phyloP scores from a whole-genome alignment of 2,797 vertebrate genomes.

The Tragopan temminckii region DNA sequence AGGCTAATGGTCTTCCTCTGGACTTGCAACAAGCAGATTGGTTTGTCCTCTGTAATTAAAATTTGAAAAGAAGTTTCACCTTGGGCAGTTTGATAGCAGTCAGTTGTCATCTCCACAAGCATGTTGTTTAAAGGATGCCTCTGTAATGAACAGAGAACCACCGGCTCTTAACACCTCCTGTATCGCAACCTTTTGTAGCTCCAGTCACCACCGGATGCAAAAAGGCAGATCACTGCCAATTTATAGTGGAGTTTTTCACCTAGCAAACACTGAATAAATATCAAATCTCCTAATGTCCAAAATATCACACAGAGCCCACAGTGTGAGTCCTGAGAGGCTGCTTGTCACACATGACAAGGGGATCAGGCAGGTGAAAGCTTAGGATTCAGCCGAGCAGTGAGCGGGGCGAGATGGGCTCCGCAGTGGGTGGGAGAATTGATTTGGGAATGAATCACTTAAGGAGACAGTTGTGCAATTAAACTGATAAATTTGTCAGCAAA shows the following conservation, averaged over 20 bases:
- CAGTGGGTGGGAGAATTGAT: conserved; percentile 20
- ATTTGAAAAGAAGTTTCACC: conserved; percentile 20
- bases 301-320: neutral
- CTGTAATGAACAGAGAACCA: neutral
- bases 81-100: neutral
- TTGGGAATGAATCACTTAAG: conserved; percentile 54
- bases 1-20: neutral
- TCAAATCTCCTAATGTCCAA: neutral
- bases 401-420: neutral
- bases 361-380: conserved; percentile 37
- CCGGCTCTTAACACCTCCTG: neutral
- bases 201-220: neutral
- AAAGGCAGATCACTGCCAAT: rapidly evolving
- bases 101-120: neutral
- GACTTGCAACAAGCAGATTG: neutral
- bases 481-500: conserved; percentile 58
- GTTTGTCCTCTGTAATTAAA: conserved; percentile 3
- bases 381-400: conserved; percentile 24
- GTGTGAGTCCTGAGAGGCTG: neutral
- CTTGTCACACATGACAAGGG: conserved; percentile 16
- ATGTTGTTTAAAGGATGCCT: neutral
- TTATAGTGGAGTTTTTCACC: neutral
- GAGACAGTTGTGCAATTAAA: conserved; percentile 65
- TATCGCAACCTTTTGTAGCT: neutral
- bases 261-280: neutral